Base-by-base conservation (phyloP, 2,113 vertebrate species). In the Eptesicus fuscus region DNA sequence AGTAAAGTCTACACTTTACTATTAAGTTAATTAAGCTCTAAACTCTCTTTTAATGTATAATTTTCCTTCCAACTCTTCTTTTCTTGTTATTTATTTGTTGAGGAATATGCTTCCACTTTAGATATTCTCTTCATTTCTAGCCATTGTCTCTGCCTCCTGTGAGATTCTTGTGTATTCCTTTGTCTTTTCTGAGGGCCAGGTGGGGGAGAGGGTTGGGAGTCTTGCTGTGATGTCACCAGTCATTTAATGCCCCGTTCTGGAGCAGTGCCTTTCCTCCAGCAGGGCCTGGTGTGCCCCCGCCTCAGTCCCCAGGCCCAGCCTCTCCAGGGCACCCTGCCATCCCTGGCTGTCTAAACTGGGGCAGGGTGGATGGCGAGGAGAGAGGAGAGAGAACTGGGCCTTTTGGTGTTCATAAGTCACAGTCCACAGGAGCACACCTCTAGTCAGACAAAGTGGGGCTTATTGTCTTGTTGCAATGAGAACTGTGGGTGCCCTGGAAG, bases 331-430 rank as follows among this genome's bases (percentile, higher is more conserved):
- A 22, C 35, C 11, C 23, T 73, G 53, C 13, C 40, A 37, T 1
- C 18, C 47, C 14, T 63, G 1, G 14, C 28, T 67, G 23, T 70
- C 51, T 65, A 28, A 14, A 61, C 11, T 32, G 9, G 63, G 63
- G 3, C 5, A 9, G n/a, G n/a, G 11, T 18, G 23, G 16, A n/a
- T n/a, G n/a, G n/a, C n/a, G n/a, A n/a, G 0, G 25, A 0, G 11
- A 11, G 42, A 18, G 10, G 9, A 0, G 23, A 1, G 23, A 25
- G 0, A 37, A 5, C 73, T 17, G 20, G 28, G 22, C 18, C 22
- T 44, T 9, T 47, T 44, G 9, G 20, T 56, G 35, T 17, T 73
- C 10, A 5, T 30, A 5, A 37, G 71, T 61, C 67, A 67, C 6
- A 73, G 37, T 17, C 40, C 61, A 44, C 14, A 90, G 42, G 53